Conservation (phyloP, 2,113 vertebrate genomes). For the Podarcis cretensis region DNA sequence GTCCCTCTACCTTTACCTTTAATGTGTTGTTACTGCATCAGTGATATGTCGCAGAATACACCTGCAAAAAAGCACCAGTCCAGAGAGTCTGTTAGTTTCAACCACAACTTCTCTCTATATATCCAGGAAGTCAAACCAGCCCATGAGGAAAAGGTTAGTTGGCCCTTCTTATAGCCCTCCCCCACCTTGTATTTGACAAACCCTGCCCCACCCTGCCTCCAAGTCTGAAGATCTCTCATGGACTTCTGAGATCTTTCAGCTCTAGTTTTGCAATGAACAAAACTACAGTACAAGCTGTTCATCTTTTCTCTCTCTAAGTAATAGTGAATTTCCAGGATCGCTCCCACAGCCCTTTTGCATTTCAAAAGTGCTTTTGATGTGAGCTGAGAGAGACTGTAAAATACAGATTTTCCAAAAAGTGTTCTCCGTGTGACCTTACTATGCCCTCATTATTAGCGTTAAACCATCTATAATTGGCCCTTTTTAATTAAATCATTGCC, state of each 20-base stretch:
- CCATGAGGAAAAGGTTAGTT: not conserved
- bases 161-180: not conserved
- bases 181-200: not conserved
- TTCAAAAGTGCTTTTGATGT: conserved; percentile 1
- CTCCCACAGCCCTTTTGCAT: not conserved
- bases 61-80: no score
- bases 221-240: not conserved
- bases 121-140: no score
- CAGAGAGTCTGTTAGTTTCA: no score
- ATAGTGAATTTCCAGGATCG: not conserved
- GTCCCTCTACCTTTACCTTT: no score
- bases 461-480: not conserved
- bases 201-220: not conserved
- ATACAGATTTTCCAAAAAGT: not conserved
- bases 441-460: not conserved
- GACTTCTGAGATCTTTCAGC: not conserved
- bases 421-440: not conserved
- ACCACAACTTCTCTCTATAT: no score
- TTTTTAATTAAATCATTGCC: not conserved
- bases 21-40: no score
- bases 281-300: not conserved
- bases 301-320: not conserved
- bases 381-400: not conserved
- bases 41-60: no score
- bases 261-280: not conserved